Percentiles rank a stretch among this genome's conserved stretches.
Evolutionary conservation across 2,888 invertebrate species (phyloP).

Genomic region (Parthenolecanium corni): DNA sequence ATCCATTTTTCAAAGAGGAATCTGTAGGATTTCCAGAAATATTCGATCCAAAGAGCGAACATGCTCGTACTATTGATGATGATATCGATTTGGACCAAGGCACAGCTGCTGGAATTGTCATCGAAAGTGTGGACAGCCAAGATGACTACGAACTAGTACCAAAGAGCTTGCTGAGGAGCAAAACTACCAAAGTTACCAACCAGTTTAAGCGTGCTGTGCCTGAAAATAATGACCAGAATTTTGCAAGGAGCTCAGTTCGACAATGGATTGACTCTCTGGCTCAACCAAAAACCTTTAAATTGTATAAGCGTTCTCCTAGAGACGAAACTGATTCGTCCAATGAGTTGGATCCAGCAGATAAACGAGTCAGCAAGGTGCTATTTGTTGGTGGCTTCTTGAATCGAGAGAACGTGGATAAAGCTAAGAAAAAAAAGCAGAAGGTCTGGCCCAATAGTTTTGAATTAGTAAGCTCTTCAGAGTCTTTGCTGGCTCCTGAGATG

Average conservation of each 20-base stretch:
- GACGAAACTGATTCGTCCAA: background rate
- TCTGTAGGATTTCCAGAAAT: conserved; percentile 36
- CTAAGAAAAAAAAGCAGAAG: background rate
- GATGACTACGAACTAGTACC: background rate
- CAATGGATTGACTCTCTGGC: conserved; percentile 2
- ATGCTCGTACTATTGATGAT: conserved; percentile 33
- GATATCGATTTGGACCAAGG: conserved; percentile 19
- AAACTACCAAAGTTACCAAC: background rate
- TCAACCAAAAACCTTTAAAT: background rate
- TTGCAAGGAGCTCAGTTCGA: background rate
- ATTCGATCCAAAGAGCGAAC: background rate
- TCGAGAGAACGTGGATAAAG: background rate
- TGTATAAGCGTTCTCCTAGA: background rate
- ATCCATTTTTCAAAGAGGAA: conserved; percentile 51
- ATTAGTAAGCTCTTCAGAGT: too few species aligned
- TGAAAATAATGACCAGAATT: background rate
- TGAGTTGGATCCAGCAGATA: background rate
- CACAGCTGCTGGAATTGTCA: conserved; percentile 1
- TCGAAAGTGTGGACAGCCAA: conserved; percentile 14
- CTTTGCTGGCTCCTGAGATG: background rate
- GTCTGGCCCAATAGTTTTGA: too few species aligned
- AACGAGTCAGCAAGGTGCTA: background rate
- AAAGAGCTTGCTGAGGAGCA: background rate
- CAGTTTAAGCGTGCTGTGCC: background rate
- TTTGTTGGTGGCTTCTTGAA: conserved; percentile 19